These are phyloP conservation scores for Rana temporaria DNA, from an alignment of 2,113 vertebrate genomes.

Conservation along the genomic window DNA sequence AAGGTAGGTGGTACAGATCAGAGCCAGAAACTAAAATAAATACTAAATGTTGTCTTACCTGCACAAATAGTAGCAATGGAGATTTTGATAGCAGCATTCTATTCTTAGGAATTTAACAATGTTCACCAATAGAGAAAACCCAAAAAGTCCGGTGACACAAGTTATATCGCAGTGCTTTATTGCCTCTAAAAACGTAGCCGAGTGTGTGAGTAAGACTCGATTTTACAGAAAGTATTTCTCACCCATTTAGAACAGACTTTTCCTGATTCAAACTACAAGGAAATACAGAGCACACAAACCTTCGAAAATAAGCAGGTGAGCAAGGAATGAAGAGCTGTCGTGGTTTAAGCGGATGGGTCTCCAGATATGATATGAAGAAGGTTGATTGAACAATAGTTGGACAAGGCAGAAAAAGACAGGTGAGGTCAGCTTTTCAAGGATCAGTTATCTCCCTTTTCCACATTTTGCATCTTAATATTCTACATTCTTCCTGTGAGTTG, in stretches of 20 bases:
- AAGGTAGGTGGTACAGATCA: no score
- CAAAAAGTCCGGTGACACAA: background rate
- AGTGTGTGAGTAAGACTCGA: no score
- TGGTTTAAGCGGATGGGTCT: background rate
- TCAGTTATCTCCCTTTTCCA: background rate
- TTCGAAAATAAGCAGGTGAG: background rate
- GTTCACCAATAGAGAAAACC: background rate
- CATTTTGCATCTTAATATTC: background rate
- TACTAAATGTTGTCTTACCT: slow-evolving; percentile 34
- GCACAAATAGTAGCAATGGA: slow-evolving; percentile 16
- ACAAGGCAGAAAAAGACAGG: background rate
- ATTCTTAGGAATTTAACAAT: background rate
- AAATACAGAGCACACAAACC: background rate
- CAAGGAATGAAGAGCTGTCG: background rate
- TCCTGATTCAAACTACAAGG: background rate
- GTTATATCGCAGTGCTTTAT: background rate
- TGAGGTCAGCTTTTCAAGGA: background rate
- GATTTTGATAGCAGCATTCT: slow-evolving; percentile 26
- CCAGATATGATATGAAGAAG: background rate
- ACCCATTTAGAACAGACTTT: background rate
- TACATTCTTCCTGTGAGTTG: background rate
- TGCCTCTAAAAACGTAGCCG: background rate
- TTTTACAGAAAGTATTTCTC: background rate
- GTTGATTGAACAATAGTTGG: background rate
- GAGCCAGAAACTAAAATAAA: no score